Conservation (phyloP, 92 coral and sea anemone species). For the Paramuricea clavata region DNA sequence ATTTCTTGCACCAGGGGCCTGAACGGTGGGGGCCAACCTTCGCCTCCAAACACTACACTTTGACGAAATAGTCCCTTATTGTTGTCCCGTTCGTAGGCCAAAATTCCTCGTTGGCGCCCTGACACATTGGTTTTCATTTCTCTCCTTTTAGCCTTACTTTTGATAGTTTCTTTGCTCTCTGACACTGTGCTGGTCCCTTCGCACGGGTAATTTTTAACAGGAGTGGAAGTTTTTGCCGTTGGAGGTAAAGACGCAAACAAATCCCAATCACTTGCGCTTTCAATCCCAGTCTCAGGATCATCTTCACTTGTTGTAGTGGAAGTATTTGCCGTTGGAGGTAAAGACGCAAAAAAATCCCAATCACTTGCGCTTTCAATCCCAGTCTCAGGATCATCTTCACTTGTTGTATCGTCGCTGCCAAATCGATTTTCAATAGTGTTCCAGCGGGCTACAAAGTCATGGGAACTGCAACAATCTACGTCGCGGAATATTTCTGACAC, state of each 20-base stretch:
- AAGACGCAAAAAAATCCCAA: too few relatives aligned
- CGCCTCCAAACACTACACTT: background rate
- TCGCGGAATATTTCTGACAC: background rate
- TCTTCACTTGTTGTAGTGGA: too few relatives aligned
- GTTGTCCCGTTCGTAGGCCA: background rate
- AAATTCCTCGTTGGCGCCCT: background rate
- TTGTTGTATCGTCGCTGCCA: background rate
- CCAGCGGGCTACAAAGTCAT: background rate
- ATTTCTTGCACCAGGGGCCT: background rate
- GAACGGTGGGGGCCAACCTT: constrained; percentile 11
- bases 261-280: too few relatives aligned
- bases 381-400: too few relatives aligned
- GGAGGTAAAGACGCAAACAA: background rate
- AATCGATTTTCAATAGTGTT: background rate
- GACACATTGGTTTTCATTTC: background rate
- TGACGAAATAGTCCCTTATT: background rate
- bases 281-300: too few relatives aligned
- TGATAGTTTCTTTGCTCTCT: background rate
- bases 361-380: too few relatives aligned
- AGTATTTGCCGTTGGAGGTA: too few relatives aligned
- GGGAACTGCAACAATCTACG: background rate
- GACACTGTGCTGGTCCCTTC: too few relatives aligned
- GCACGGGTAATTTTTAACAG: background rate
- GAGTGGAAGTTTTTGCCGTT: background rate
- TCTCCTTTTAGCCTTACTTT: background rate